Evolutionary conservation across 1,140 invertebrate species (phyloP).

Genomic region (Gonioctena quinquepunctata): DNA sequence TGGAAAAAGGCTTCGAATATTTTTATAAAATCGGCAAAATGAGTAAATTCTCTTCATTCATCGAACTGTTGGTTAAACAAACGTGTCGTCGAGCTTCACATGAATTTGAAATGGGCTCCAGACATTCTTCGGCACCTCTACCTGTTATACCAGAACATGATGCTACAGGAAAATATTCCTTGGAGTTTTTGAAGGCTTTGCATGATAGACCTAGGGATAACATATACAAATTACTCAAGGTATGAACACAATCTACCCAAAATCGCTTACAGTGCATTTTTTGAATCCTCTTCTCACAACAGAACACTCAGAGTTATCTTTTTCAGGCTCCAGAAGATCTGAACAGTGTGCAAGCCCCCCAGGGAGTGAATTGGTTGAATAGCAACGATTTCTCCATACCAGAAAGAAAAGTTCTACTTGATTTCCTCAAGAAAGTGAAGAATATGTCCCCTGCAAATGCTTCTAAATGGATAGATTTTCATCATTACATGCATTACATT

Average conservation of each 20-base stretch:
- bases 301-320: neutral
- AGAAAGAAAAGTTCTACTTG: conserved; percentile 39
- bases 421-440: conserved; percentile 44
- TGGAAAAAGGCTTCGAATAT: neutral
- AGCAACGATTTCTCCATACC: conserved; percentile 27
- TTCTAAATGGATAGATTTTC: conserved; percentile 44
- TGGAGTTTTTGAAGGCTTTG: conserved; percentile 38
- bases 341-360: neutral
- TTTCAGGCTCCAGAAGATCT: neutral
- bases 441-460: conserved; percentile 35
- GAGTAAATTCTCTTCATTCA: conserved; percentile 27
- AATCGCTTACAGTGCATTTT: neutral
- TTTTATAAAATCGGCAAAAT: conserved; percentile 14
- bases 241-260: too few relatives aligned
- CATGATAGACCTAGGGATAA: conserved; percentile 40
- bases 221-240: conserved; percentile 40
- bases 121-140: conserved; percentile 16
- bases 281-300: neutral
- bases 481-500: conserved; percentile 47
- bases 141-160: conserved; percentile 19
- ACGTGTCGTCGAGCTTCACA: conserved; percentile 41
- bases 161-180: conserved; percentile 39
- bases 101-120: conserved; percentile 38
- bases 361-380: conserved; percentile 20
- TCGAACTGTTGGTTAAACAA: conserved; percentile 42